A percentile compares a stretch with the other conserved stretches of the same genome.
phyloP scores from a whole-genome alignment of 2,113 vertebrate genomes.

The Nycticryphes semicollaris region DNA sequence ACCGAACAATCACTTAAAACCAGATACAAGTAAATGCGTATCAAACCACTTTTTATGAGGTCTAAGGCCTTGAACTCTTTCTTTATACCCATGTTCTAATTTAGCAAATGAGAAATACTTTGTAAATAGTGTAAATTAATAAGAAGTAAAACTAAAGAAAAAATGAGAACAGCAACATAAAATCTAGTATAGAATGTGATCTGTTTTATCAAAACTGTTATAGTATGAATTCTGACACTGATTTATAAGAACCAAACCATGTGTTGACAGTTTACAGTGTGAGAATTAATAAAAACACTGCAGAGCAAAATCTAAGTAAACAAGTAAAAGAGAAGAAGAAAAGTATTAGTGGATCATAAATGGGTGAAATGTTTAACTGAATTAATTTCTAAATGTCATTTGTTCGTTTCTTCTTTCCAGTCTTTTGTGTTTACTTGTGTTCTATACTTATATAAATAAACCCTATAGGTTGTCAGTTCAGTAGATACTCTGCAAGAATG shows the following conservation, averaged over 20 bases:
- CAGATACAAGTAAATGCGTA: neutral
- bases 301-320: neutral
- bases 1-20: neutral
- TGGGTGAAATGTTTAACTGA: neutral
- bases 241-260: neutral
- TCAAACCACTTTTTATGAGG: neutral
- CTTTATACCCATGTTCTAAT: neutral
- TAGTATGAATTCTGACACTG: neutral
- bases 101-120: neutral
- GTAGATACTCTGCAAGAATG: neutral
- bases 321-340: neutral
- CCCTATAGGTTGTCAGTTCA: neutral
- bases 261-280: neutral
- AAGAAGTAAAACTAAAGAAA: neutral
- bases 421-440: neutral
- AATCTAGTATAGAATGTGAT: neutral
- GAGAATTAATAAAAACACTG: neutral
- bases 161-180: neutral
- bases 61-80: neutral
- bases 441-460: neutral
- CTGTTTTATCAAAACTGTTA: neutral
- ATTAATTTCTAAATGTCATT: neutral
- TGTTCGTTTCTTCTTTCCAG: neutral
- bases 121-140: neutral
- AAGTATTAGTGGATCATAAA: neutral